Base-by-base conservation (phyloP, 2,888 invertebrate species). In the Tiliacea aurago region DNA sequence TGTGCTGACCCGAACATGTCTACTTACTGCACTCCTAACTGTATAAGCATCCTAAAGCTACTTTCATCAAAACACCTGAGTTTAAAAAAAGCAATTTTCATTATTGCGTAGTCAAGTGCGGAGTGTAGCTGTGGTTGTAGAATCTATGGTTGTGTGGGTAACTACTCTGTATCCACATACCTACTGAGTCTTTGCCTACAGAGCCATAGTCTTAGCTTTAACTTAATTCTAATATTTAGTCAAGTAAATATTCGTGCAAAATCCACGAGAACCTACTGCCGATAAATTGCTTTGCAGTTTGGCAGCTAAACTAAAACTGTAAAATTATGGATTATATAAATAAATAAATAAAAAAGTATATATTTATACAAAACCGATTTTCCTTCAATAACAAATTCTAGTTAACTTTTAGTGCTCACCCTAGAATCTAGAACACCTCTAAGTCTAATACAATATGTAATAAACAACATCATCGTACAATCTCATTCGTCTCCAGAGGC, bases 381-480 rank as follows among this genome's bases (percentile, higher is more conserved):
- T 41, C 3, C 23, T n/a, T 11, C 1, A 67, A 64, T n/a, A 79
- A 66, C 28, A 43, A 75, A 58, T 10, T 62, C 58, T 51, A 37
- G 28, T 70, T 67, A 58, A 78, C 55, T 73, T 68, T 62, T 49
- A 58, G 53, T 64, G 23, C 51, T 6, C 4, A 41, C 28, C 33
- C 63, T 64, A 41, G 41, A 41, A 58, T 20, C 51, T 53, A 28
- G 43, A 72, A 45, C 28, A 51, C 33, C 41, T 67, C 45, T 70
- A 64, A 70, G 15, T 61, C 41, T 68, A 68, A 55, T 43, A 68
- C 37, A 53, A 72, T 9, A 53, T 18, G 37, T n/a, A 18, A 80
- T 80, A 70, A 82, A 84, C 63, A 80, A 67, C 47, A 37, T 62
- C 37, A 70, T 65, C 80, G 70, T 80, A 61, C 80, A 73, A 59